Evolutionary conservation across 35 echinoderm and acorn worm genomes (phyloP).

Genomic region (Lytechinus pictus): DNA sequence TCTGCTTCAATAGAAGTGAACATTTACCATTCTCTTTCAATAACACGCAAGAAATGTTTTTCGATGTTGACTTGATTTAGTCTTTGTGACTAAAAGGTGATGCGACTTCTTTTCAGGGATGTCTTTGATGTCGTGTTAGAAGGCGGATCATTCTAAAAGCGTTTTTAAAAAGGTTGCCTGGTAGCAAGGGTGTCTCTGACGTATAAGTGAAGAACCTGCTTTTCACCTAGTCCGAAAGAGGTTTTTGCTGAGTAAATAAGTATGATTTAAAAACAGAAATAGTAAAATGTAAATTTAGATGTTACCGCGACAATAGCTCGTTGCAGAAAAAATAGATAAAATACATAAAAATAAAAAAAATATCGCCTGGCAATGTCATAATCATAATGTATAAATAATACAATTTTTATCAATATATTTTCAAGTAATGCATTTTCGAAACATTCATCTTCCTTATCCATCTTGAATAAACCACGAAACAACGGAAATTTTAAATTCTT

Average conservation of each 20-base stretch:
- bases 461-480: not conserved
- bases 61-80: not conserved
- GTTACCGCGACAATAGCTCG: not conserved
- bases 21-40: not conserved
- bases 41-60: not conserved
- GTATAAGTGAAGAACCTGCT: not conserved
- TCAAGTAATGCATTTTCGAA: not conserved
- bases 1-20: not conserved
- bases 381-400: too few species aligned
- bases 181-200: not conserved
- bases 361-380: too few species aligned
- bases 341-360: too few species aligned
- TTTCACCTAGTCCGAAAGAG: not conserved
- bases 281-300: not conserved
- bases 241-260: not conserved
- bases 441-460: not conserved
- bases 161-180: not conserved
- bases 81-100: conserved; percentile 3
- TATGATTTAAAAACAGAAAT: not conserved
- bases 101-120: not conserved
- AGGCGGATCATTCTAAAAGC: not conserved
- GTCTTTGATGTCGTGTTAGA: not conserved
- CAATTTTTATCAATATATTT: too few species aligned
- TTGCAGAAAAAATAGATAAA: not conserved
- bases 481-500: too few species aligned